A percentile compares a stretch with the other conserved stretches of the same genome.
phyloP scores from a whole-genome alignment of 1,140 invertebrate species.

The Pseudomyrmex flavicornis region DNA sequence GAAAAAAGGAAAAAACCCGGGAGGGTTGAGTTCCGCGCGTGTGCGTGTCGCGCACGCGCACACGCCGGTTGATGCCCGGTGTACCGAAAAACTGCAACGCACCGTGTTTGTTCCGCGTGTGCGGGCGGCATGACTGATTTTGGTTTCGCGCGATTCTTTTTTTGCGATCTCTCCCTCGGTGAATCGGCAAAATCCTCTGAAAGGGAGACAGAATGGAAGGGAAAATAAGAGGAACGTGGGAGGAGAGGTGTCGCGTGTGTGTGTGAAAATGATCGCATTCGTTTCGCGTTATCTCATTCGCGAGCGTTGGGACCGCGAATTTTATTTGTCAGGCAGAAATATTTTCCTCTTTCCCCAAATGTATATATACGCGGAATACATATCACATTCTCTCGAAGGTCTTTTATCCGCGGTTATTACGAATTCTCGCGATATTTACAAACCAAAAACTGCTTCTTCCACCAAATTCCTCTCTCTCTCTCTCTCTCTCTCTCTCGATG shows the following conservation, averaged over 20 bases:
- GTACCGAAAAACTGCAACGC: conserved; percentile 33
- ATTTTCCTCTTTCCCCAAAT: conserved; percentile 28
- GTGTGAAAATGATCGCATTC: conserved; percentile 54
- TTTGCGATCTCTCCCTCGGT: conserved; percentile 22
- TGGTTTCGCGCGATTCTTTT: conserved; percentile 43
- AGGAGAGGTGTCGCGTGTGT: conserved; percentile 57
- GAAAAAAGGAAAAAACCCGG: background rate
- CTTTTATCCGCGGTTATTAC: background rate
- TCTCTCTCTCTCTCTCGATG: background rate
- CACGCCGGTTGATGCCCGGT: background rate
- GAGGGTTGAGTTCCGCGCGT: background rate
- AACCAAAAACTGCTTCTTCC: too few species aligned
- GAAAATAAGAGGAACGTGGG: background rate
- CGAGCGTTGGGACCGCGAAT: conserved; percentile 65
- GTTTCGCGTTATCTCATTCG: conserved; percentile 64
- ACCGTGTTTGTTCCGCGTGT: conserved; percentile 24
- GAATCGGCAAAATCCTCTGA: conserved; percentile 21
- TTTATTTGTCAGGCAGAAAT: conserved; percentile 56
- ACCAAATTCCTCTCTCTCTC: background rate
- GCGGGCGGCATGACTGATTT: conserved; percentile 42
- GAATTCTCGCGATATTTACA: background rate
- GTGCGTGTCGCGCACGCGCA: background rate
- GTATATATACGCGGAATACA: background rate
- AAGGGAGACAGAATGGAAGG: conserved; percentile 6
- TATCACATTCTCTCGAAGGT: background rate